Evolutionary conservation across 2,888 invertebrate species (phyloP).

Genomic region (Torymus texanus): DNA sequence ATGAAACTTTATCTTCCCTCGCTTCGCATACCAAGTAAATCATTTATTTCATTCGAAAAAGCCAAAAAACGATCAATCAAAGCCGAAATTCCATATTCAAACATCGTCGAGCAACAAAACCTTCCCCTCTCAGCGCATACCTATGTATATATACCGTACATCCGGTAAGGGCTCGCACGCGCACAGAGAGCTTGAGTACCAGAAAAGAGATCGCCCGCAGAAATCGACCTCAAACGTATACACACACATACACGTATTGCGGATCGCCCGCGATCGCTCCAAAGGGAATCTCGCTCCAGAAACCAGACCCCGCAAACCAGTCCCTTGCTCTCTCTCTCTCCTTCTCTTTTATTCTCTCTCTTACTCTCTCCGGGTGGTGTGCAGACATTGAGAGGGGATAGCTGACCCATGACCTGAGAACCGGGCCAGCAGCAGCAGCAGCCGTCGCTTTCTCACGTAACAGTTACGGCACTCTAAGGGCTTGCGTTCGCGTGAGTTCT

Average conservation of each 20-base stretch:
- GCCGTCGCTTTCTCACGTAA: constrained; percentile 72
- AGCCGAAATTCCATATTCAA: neutral
- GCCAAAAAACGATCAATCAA: too few species aligned
- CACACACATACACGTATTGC: neutral
- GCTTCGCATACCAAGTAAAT: too few species aligned
- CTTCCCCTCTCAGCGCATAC: neutral
- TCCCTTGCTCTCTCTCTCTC: neutral
- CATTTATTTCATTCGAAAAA: too few species aligned
- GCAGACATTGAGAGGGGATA: constrained; percentile 48
- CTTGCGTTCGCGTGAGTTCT: constrained; percentile 24
- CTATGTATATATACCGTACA: too few species aligned
- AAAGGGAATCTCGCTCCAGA: constrained; percentile 23
- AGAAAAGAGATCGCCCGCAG: too few species aligned
- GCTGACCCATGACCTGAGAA: constrained; percentile 71
- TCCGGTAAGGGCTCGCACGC: neutral
- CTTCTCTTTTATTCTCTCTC: neutral
- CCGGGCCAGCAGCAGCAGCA: constrained; percentile 66
- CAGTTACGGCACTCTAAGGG: constrained; percentile 66
- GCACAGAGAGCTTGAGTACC: neutral
- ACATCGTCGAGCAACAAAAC: neutral
- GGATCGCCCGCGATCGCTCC: neutral
- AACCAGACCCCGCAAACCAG: constrained; percentile 34
- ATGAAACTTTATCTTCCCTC: too few species aligned
- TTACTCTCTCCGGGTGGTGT: neutral
- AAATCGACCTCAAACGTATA: too few species aligned